These are phyloP conservation scores for Thyatira batis DNA, from an alignment of 2,888 invertebrate species.

Conservation along the genomic window DNA sequence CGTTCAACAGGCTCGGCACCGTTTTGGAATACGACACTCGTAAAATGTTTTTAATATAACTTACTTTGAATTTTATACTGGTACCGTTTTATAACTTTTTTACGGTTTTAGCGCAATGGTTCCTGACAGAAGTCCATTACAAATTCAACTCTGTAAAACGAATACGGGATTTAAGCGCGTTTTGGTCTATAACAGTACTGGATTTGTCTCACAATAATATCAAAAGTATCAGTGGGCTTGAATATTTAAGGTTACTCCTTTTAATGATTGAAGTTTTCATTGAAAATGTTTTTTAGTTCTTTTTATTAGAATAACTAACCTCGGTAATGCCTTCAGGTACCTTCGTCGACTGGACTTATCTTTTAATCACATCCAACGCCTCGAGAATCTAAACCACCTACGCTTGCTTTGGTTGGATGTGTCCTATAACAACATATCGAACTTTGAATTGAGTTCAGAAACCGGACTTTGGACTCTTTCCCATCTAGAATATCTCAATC, in stretches of 20 bases:
- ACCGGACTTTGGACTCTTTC: constrained; percentile 76
- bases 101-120: constrained; percentile 77
- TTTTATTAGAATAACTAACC: no score
- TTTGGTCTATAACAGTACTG: constrained; percentile 84
- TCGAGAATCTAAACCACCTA: constrained; percentile 81
- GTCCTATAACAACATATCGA: constrained; percentile 80
- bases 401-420: constrained; percentile 79
- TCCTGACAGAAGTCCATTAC: constrained; percentile 83
- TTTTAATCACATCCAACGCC: constrained; percentile 79
- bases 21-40: constrained; percentile 80
- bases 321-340: constrained; percentile 69
- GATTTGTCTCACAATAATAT: constrained; percentile 85
- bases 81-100: constrained; percentile 7
- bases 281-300: no score
- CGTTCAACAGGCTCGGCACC: constrained; percentile 76
- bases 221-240: constrained; percentile 76
- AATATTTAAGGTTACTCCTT: constrained; percentile 72
- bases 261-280: no score
- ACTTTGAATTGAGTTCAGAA: constrained; percentile 60
- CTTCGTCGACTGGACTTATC: constrained; percentile 82
- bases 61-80: background rate
- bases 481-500: constrained; percentile 76
- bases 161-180: constrained; percentile 78
- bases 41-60: constrained; percentile 43
- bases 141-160: constrained; percentile 79